phyloP scores from a whole-genome alignment of 2,888 invertebrate genomes.

The Odontomyia ornata region DNA sequence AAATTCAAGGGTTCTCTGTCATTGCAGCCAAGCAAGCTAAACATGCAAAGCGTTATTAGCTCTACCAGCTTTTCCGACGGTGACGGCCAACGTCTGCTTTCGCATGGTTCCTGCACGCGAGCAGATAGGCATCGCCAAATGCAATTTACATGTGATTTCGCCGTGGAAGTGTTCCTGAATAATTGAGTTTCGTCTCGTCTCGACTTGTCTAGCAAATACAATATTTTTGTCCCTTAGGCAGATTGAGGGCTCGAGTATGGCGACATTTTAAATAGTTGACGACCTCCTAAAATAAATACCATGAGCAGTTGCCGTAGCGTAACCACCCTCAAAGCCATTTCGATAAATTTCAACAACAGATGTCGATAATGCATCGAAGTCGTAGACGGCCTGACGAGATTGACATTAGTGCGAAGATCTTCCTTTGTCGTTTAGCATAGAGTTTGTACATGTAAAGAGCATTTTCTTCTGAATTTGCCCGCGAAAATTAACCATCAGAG shows the following conservation, averaged over 20 bases:
- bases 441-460: too few relatives aligned
- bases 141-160: slow-evolving; percentile 50
- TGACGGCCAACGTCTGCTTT: neutral
- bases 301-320: neutral
- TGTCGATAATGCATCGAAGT: slow-evolving; percentile 46
- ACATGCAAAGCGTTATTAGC: slow-evolving; percentile 39
- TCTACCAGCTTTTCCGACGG: neutral
- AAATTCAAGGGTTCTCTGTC: neutral
- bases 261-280: neutral
- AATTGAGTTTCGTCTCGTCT: slow-evolving; percentile 46
- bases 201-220: slow-evolving; percentile 20
- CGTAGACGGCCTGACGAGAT: neutral
- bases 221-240: slow-evolving; percentile 20
- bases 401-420: neutral
- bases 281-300: slow-evolving; percentile 15
- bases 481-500: too few relatives aligned
- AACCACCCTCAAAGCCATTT: slow-evolving; percentile 40
- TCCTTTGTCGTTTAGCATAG: neutral
- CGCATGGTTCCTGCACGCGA: neutral
- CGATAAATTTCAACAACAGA: slow-evolving; percentile 50
- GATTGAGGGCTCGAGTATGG: neutral
- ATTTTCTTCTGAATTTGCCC: too few relatives aligned
- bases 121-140: slow-evolving; percentile 43
- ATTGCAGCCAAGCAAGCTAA: slow-evolving; percentile 20
- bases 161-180: slow-evolving; percentile 39